These are phyloP conservation scores for Zosterops lateralis DNA, from an alignment of 2,113 vertebrate genomes.

Conservation along the genomic window DNA sequence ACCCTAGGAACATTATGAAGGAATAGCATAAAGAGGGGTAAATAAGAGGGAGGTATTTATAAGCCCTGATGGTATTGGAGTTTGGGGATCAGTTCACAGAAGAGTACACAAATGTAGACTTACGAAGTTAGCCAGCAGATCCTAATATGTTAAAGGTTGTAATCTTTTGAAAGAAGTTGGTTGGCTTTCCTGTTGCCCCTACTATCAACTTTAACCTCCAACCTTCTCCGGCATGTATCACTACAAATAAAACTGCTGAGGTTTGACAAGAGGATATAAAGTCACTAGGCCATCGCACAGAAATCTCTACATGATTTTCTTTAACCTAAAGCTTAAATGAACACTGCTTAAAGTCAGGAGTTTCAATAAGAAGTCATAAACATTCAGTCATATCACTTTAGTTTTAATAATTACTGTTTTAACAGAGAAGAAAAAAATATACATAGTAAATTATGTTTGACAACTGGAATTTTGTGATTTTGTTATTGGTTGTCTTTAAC, in stretches of 20 bases:
- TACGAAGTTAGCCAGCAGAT: constrained; percentile 73
- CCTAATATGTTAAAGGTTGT: constrained; percentile 80
- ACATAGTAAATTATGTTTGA: constrained; percentile 98
- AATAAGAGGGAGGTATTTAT: constrained; percentile 49
- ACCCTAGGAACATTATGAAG: constrained; percentile 59
- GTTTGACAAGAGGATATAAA: constrained; percentile 81
- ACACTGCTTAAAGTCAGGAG: constrained; percentile 63
- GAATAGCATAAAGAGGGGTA: constrained; percentile 59
- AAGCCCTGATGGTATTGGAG: constrained; percentile 72
- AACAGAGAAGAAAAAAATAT: constrained; percentile 78
- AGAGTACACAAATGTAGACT: constrained; percentile 66
- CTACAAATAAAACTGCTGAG: constrained; percentile 82
- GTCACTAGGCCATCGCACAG: constrained; percentile 78
- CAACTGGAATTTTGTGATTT: constrained; percentile 91
- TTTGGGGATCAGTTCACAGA: constrained; percentile 74
- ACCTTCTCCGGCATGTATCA: constrained; percentile 87
- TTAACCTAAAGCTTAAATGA: constrained; percentile 71
- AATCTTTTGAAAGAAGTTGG: constrained; percentile 85
- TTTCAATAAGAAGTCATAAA: constrained; percentile 83
- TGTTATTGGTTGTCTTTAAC: constrained; percentile 92
- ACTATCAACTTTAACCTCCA: constrained; percentile 92
- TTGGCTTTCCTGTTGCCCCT: constrained; percentile 87
- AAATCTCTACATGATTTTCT: constrained; percentile 77
- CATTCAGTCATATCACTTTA: constrained; percentile 78
- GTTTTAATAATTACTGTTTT: constrained; percentile 90